Conservation (phyloP, 1,140 invertebrate species). For the Metaphire vulgaris region DNA sequence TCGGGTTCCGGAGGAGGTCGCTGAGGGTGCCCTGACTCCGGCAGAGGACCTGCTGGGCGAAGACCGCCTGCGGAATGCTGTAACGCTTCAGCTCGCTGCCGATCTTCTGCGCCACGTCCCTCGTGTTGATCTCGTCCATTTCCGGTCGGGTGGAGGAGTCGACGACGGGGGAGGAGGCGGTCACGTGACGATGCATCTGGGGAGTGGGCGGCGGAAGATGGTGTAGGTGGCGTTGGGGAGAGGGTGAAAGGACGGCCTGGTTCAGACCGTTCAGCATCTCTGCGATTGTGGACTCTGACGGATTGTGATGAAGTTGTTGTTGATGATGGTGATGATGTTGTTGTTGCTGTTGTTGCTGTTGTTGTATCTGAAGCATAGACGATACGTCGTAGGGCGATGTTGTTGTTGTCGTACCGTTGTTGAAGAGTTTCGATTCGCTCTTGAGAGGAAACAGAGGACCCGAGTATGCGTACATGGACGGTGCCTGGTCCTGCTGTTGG, state of each 20-base stretch:
- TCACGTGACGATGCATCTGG: constrained; percentile 32
- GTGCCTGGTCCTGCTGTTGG: background rate
- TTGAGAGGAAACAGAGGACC: background rate
- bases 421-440: background rate
- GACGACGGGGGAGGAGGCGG: constrained; percentile 38
- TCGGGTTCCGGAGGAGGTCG: constrained; percentile 92
- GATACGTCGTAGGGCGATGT: background rate
- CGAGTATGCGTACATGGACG: background rate
- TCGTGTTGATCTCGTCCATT: constrained; percentile 97
- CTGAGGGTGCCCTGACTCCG: constrained; percentile 95
- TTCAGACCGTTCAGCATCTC: background rate
- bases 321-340: background rate
- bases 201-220: no score
- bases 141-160: constrained; percentile 53
- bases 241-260: constrained; percentile 35
- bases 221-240: constrained; percentile 42
- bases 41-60: constrained; percentile 94
- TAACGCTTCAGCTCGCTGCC: constrained; percentile 97
- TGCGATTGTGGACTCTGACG: background rate
- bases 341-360: constrained; percentile 45
- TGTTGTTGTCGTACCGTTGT: background rate
- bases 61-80: constrained; percentile 98
- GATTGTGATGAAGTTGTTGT: constrained; percentile 45
- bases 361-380: background rate
- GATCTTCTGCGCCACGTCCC: constrained; percentile 95